Percentiles rank a stretch among this genome's conserved stretches.
These are phyloP conservation scores for Beaufortia kweichowensis DNA, from an alignment of 2,113 vertebrate species.

Conservation along the genomic window DNA sequence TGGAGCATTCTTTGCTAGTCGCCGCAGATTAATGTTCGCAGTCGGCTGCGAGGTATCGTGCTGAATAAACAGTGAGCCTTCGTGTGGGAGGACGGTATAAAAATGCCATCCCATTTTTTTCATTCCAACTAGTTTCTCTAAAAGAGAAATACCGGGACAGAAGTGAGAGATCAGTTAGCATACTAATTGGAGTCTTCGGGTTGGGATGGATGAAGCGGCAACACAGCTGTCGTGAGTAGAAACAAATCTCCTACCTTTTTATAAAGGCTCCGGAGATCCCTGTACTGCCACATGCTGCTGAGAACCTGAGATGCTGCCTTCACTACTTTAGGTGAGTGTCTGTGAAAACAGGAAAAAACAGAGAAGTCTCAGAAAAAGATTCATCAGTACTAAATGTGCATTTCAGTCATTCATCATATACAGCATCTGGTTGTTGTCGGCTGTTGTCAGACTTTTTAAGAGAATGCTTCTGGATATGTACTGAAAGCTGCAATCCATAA, in stretches of 20 bases:
- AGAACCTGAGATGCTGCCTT: conserved; percentile 99
- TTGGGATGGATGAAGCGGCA: not conserved
- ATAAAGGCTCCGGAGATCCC: conserved; percentile 98
- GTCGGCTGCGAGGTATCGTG: not conserved
- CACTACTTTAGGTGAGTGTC: conserved; percentile 98
- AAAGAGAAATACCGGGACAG: not conserved
- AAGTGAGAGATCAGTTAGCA: not conserved
- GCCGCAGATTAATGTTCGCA: conserved; percentile 5
- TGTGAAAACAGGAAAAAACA: conserved; percentile 57
- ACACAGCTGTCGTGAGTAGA: not conserved
- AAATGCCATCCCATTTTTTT: not conserved
- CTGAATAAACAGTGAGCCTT: conserved; percentile 32
- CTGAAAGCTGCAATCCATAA: too few relatives aligned
- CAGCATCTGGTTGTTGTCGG: not conserved
- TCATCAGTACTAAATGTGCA: not conserved
- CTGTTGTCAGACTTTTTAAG: not conserved
- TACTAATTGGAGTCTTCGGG: not conserved
- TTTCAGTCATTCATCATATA: not conserved
- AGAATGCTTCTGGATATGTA: not conserved
- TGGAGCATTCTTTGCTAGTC: conserved; percentile 42
- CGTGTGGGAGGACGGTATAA: not conserved
- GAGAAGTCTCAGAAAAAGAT: conserved; percentile 37
- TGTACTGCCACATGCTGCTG: conserved; percentile 99
- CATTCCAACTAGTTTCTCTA: not conserved
- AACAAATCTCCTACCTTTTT: conserved; percentile 86